phyloP scores from a whole-genome alignment of 92 coral and sea anemone genomes.

The Metridium senile region DNA sequence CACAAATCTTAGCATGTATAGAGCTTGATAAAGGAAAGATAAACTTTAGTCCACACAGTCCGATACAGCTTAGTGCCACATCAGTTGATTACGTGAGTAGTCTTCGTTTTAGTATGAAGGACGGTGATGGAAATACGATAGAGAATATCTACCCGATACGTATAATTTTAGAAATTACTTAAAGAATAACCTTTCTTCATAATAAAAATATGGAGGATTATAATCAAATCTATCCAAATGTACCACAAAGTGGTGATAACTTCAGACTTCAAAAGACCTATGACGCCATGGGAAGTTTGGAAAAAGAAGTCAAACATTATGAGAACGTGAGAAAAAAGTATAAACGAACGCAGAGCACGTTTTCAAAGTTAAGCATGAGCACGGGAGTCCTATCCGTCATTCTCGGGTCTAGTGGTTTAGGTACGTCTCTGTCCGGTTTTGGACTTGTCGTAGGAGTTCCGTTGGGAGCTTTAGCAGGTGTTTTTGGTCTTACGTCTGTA shows the following conservation, averaged over 20 bases:
- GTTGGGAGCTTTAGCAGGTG: conserved; percentile 47
- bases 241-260: conserved; percentile 35
- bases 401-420: conserved; percentile 45
- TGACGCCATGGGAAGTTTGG: conserved; percentile 42
- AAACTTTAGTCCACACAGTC: too few relatives aligned
- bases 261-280: conserved; percentile 49
- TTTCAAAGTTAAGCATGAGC: conserved; percentile 37
- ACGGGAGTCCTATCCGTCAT: conserved; percentile 43
- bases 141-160: too few relatives aligned
- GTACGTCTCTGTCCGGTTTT: conserved; percentile 56
- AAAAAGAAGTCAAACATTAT: conserved; percentile 53
- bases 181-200: too few relatives aligned
- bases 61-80: too few relatives aligned
- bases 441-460: conserved; percentile 49
- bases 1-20: too few relatives aligned
- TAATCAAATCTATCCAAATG: conserved; percentile 30
- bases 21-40: too few relatives aligned
- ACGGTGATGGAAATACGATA: too few relatives aligned
- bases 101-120: too few relatives aligned
- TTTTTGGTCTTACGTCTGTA: conserved; percentile 45
- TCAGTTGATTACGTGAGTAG: too few relatives aligned
- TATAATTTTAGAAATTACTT: too few relatives aligned
- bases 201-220: conserved; percentile 38
- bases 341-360: conserved; percentile 35
- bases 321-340: conserved; percentile 55